Conservation (phyloP, 2,888 invertebrate species). For the Aplocera efformata region DNA sequence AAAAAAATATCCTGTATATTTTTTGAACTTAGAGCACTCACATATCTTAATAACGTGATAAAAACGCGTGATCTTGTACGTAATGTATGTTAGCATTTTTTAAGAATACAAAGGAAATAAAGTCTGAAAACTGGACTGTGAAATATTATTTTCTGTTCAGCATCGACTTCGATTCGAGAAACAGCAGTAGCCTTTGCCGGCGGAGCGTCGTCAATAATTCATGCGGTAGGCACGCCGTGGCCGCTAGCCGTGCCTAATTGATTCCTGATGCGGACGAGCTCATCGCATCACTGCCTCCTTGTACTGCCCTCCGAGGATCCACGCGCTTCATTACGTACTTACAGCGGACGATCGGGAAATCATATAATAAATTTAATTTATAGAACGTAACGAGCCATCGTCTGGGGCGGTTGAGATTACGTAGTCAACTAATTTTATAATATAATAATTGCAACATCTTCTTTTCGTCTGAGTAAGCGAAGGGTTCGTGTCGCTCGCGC, state of each 20-base stretch:
- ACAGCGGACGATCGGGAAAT: slow-evolving; percentile 51
- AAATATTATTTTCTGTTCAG: too few species aligned
- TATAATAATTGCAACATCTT: too few species aligned
- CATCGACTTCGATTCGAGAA: slow-evolving; percentile 41
- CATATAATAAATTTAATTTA: slow-evolving; percentile 43
- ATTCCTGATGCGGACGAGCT: slow-evolving; percentile 76
- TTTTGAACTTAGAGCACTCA: too few species aligned
- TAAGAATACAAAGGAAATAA: too few species aligned
- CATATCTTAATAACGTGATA: too few species aligned
- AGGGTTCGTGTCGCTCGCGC: too few species aligned
- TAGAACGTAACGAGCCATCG: slow-evolving; percentile 10
- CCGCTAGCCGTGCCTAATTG: slow-evolving; percentile 76
- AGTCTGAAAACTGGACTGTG: too few species aligned
- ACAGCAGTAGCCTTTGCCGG: slow-evolving; percentile 40
- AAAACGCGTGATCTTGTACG: too few species aligned
- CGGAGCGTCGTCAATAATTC: slow-evolving; percentile 73
- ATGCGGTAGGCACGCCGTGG: slow-evolving; percentile 74
- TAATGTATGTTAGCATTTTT: too few species aligned
- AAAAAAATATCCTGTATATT: too few species aligned
- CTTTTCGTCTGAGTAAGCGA: too few species aligned
- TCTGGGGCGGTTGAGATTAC: not conserved
- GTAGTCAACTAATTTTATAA: too few species aligned
- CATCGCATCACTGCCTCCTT: slow-evolving; percentile 76
- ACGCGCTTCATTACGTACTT: slow-evolving; percentile 73
- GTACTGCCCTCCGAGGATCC: slow-evolving; percentile 65